phyloP scores from a whole-genome alignment of 2,113 vertebrate genomes.

The Spea bombifrons region DNA sequence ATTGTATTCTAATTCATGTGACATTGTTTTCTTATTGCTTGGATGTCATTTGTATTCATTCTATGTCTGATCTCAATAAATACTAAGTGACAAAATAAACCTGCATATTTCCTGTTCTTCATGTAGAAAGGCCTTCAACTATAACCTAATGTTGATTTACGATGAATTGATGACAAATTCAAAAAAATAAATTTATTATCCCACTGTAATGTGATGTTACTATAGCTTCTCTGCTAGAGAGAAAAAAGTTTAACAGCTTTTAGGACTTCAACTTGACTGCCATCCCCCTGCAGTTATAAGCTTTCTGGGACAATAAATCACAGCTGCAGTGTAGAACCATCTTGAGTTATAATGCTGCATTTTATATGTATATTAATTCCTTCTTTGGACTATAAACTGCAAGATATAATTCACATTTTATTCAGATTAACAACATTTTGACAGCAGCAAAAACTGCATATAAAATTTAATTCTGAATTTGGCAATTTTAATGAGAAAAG shows the following conservation, averaged over 20 bases:
- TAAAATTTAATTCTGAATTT: constrained; percentile 62
- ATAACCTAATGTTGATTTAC: constrained; percentile 59
- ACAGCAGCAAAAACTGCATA: constrained; percentile 54
- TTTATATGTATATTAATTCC: constrained; percentile 59
- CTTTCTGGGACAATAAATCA: constrained; percentile 63
- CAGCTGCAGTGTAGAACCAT: constrained; percentile 56
- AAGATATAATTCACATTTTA: constrained; percentile 55
- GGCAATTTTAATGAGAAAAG: constrained; percentile 59
- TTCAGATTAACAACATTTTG: constrained; percentile 58
- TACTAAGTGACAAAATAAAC: neutral
- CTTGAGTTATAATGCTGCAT: constrained; percentile 49
- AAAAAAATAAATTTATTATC: constrained; percentile 69
- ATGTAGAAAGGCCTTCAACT: constrained; percentile 54
- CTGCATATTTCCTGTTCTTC: constrained; percentile 20
- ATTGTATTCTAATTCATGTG: no score
- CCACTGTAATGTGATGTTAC: constrained; percentile 61
- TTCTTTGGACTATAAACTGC: constrained; percentile 53
- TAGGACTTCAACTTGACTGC: constrained; percentile 54
- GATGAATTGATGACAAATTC: constrained; percentile 58
- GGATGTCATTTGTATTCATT: neutral
- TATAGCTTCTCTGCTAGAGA: constrained; percentile 61
- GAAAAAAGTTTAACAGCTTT: constrained; percentile 61
- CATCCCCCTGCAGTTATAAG: constrained; percentile 62
- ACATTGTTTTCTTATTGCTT: no score
- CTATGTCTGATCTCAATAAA: no score